Percentiles rank a stretch among this genome's conserved stretches.
These are phyloP conservation scores for Chrysochloris asiatica DNA, from an alignment of 2,113 vertebrate species.

Conservation along the genomic window DNA sequence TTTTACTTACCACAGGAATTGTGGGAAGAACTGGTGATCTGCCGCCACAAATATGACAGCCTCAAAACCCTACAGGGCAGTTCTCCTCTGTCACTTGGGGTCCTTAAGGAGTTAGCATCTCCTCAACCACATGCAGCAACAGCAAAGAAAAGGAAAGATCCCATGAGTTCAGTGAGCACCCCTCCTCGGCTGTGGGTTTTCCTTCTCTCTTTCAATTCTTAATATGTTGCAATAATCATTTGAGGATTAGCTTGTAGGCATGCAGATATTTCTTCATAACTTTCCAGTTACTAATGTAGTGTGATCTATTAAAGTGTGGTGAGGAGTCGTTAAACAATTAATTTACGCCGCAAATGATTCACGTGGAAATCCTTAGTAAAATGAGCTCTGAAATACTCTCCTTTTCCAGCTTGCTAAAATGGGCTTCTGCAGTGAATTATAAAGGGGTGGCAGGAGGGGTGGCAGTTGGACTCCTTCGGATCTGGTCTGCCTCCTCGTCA, in stretches of 20 bases:
- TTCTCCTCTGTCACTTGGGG: background rate
- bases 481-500: too few species aligned
- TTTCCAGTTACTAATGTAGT: conserved; percentile 73
- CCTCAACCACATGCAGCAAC: background rate
- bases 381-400: conserved; percentile 59
- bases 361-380: conserved; percentile 68
- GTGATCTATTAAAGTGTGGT: conserved; percentile 69
- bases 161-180: background rate
- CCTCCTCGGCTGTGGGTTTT: conserved; percentile 7
- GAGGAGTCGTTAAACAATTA: conserved; percentile 73
- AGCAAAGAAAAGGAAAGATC: background rate
- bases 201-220: background rate
- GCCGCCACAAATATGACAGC: too few species aligned
- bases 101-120: background rate
- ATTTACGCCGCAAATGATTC: conserved; percentile 76
- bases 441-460: accelerated
- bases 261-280: conserved; percentile 77
- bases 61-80: background rate
- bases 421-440: conserved; percentile 50
- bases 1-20: background rate
- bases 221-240: conserved; percentile 43
- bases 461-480: too few species aligned
- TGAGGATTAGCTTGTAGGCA: conserved; percentile 74
- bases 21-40: too few species aligned
- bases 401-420: conserved; percentile 71